These are phyloP conservation scores for Adelognathus sp. DNA, from an alignment of 2,888 invertebrate genomes.

Conservation along the genomic window DNA sequence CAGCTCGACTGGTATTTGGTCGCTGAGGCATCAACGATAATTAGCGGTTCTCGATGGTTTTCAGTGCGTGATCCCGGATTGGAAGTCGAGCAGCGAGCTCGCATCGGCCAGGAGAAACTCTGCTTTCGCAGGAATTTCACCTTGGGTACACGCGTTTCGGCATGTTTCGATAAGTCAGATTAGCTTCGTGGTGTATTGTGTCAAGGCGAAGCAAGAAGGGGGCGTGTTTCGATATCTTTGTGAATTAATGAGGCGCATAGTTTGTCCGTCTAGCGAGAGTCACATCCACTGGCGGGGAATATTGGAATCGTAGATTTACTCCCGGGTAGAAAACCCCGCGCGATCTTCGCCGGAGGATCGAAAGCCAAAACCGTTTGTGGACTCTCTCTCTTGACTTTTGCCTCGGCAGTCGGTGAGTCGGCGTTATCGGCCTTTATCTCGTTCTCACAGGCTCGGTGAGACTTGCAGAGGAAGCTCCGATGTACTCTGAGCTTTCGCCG, in stretches of 20 bases:
- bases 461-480: constrained; percentile 29
- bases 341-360: not conserved
- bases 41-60: constrained; percentile 14
- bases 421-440: constrained; percentile 43
- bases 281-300: too few species aligned
- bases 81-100: not conserved
- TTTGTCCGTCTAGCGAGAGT: not conserved
- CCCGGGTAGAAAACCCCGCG: constrained; percentile 1
- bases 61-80: constrained; percentile 19
- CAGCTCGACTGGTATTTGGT: not conserved
- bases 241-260: not conserved
- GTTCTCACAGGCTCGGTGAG: constrained; percentile 17
- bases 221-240: not conserved
- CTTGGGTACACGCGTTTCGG: not conserved
- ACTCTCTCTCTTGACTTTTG: constrained; percentile 20
- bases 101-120: not conserved
- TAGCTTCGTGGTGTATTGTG: too few species aligned
- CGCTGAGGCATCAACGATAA: constrained; percentile 6
- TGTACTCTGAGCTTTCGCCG: not conserved
- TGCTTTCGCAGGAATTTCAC: not conserved
- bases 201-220: too few species aligned
- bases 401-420: not conserved
- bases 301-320: not conserved
- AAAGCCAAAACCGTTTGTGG: not conserved
- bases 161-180: too few species aligned